A percentile compares a stretch with the other conserved stretches of the same genome.
phyloP scores from a whole-genome alignment of 1,140 invertebrate species.

The Drosophila sturtevanti region DNA sequence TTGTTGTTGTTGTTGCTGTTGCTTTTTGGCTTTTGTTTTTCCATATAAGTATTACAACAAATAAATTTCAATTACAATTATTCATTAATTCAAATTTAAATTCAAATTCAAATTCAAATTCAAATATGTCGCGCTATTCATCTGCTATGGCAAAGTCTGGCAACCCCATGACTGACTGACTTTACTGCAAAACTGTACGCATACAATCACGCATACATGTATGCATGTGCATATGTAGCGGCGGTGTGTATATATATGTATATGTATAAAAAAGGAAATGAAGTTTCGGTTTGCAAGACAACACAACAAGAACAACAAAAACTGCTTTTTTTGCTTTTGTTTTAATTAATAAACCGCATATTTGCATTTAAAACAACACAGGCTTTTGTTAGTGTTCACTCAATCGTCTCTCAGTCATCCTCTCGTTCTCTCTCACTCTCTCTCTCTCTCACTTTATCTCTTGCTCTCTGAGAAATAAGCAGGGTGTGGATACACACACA shows the following conservation, averaged over 20 bases:
- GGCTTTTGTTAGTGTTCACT: slow-evolving; percentile 74
- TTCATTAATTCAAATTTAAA: slow-evolving; percentile 39
- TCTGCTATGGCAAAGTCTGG: slow-evolving; percentile 44
- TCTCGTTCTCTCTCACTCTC: slow-evolving; percentile 29
- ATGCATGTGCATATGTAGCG: slow-evolving; percentile 61
- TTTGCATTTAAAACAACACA: slow-evolving; percentile 72
- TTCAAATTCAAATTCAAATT: slow-evolving; percentile 58
- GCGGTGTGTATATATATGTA: slow-evolving; percentile 24
- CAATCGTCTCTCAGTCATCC: slow-evolving; percentile 38
- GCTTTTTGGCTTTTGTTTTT: neutral
- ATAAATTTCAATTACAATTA: slow-evolving; percentile 62
- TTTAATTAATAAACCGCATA: slow-evolving; percentile 81
- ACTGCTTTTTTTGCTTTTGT: slow-evolving; percentile 57
- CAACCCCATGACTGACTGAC: slow-evolving; percentile 28
- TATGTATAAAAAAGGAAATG: slow-evolving; percentile 55
- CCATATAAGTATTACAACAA: slow-evolving; percentile 44
- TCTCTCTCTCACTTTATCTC: slow-evolving; percentile 25
- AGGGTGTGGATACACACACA: slow-evolving; percentile 70
- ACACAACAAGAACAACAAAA: slow-evolving; percentile 27
- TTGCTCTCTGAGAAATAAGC: slow-evolving; percentile 21
- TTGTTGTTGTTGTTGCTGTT: neutral
- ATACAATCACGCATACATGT: slow-evolving; percentile 2
- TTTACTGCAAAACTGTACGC: slow-evolving; percentile 60
- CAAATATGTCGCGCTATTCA: slow-evolving; percentile 57
- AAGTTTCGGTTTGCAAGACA: slow-evolving; percentile 53